phyloP scores from a whole-genome alignment of 2,888 invertebrate species.

The Tenodera sinensis region DNA sequence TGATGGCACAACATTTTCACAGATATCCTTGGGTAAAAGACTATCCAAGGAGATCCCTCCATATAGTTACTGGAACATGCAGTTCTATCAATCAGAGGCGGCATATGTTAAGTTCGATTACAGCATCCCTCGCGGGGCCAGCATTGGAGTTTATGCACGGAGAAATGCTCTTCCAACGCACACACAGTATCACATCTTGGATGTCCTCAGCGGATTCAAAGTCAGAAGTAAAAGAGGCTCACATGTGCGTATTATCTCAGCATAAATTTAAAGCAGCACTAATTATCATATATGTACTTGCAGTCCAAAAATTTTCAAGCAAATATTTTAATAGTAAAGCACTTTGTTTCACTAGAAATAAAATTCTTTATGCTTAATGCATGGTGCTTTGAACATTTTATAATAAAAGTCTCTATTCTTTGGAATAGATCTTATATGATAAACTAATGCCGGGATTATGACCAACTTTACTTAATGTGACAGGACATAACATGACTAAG shows the following conservation, averaged over 20 bases:
- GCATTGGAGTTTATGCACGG: slow-evolving; percentile 92
- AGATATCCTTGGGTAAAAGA: slow-evolving; percentile 83
- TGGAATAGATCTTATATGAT: too few relatives aligned
- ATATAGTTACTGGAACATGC: slow-evolving; percentile 96
- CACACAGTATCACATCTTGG: slow-evolving; percentile 93
- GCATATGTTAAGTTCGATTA: slow-evolving; percentile 94
- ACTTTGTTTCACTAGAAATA: too few relatives aligned
- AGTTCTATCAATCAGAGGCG: slow-evolving; percentile 91
- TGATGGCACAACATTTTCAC: slow-evolving; percentile 87
- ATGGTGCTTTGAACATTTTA: too few relatives aligned
- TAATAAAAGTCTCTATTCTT: too few relatives aligned
- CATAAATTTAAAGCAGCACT: neutral
- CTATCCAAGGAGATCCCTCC: slow-evolving; percentile 86
- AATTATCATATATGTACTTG: neutral
- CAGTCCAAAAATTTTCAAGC: neutral
- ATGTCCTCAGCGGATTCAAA: slow-evolving; percentile 87
- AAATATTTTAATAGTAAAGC: too few relatives aligned
- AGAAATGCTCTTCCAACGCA: slow-evolving; percentile 93
- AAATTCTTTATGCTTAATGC: too few relatives aligned
- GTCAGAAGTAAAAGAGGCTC: slow-evolving; percentile 79
- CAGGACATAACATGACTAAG: too few relatives aligned
- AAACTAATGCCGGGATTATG: too few relatives aligned
- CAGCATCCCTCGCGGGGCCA: slow-evolving; percentile 84
- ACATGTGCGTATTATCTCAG: slow-evolving; percentile 61
- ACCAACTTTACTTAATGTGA: too few relatives aligned